Evolutionary conservation across 2,888 invertebrate species (phyloP), one percentile per base, ranked within the genome.

Genomic region (Caenorhabditis angaria): DNA sequence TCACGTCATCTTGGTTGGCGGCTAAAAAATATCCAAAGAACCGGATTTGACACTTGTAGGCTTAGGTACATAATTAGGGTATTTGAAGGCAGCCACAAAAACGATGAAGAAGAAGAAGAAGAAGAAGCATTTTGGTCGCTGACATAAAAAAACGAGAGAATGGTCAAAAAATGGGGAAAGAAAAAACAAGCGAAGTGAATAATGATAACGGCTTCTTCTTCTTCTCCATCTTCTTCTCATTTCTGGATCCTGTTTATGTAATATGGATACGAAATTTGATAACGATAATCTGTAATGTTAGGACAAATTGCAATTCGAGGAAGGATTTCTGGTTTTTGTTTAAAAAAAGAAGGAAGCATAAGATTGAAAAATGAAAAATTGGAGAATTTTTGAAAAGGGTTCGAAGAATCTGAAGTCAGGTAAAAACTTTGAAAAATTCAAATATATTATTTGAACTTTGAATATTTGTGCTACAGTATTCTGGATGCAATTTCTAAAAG

Each of bases 51-150:
- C 41, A 41, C 41, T 41, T 41, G 41, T 41, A 41, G 41, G 41
- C 41, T 41, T 41, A 41, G 41, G 41, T 41, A 41, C 41, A 41
- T 41, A 41, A 41, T 41, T 41, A 41, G 41, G 41, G 41, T 41
- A 41, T 41, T 41, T 41, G 41, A 41, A n/a, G n/a, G n/a, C n/a
- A n/a, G n/a, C n/a, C n/a, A n/a, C n/a, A n/a, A n/a, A n/a, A n/a
- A n/a, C n/a, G n/a, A n/a, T n/a, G n/a, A n/a, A n/a, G 41, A 41
- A 41, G 41, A 41, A 41, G 5, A 32, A 41, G 14, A 41, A 41
- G 41, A 41, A 41, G 41, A 41, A 41, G 41, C 41, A 41, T 41
- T 41, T n/a, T n/a, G n/a, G n/a, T n/a, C n/a, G 41, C 10, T 18
- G 41, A 18, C 10, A 18, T 41, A 18, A 41, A 41, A 18, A 18